Base-by-base conservation (phyloP, 2,888 invertebrate genomes). In the Tribolium freemani region DNA sequence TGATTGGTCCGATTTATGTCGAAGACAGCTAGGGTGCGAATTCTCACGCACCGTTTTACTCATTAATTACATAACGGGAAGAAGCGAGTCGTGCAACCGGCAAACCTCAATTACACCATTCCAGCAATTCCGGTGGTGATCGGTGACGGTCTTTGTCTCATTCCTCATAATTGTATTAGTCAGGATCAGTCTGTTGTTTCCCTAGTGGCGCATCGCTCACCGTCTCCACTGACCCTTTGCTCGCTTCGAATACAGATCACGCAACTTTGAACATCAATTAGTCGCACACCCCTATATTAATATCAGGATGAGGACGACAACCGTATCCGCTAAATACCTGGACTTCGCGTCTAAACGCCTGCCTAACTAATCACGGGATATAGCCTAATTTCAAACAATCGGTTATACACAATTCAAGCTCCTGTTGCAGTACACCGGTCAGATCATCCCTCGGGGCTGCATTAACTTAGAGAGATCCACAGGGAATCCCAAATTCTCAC, bases 41-140 rank as follows among this genome's bases (percentile, higher is more conserved):
- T 31, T 45, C 30, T 80, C 79, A 82, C 82, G 82, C 79, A 79
- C 77, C 76, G 77, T 76, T 76, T 78, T 77, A 71, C 79, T 80
- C 80, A 81, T 81, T 82, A 82, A 82, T 82, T 82, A 81, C 78
- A 45, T n/a, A 79, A 76, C 76, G 79, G 76, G 68, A 80, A 76
- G 78, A 78, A 77, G 77, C 77, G 73, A 75, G 76, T 71, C 79
- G 77, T 76, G 78, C 76, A 82, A 78, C 78, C 77, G 78, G 79
- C 77, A 75, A 80, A 80, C 81, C 80, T 80, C 81, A 81, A 82
- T 82, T 82, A 82, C 80, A 82, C 79, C 80, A 82, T 82, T 81
- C 82, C 80, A 80, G 79, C 77, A 81, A 82, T 80, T 80, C 80
- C 80, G 77, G 73, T 72, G 75, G 77, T 76, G 80, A 79, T 78